Conservation (phyloP, 2,888 invertebrate species). For the Tetropium fuscum region DNA sequence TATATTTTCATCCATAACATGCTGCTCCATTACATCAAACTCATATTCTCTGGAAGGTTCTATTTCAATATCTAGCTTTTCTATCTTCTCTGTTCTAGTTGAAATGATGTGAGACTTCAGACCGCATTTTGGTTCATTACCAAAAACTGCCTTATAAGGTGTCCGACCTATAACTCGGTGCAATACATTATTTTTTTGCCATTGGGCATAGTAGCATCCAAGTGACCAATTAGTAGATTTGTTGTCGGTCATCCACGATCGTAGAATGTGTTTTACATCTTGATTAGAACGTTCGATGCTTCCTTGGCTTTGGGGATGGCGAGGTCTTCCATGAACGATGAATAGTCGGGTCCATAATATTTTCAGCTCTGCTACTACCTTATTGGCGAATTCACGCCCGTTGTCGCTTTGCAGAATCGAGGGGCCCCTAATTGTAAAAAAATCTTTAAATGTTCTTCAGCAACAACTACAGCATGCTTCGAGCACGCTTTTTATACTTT, state of each 20-base stretch:
- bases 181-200: neutral
- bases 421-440: slow-evolving; percentile 40
- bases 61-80: too few relatives aligned
- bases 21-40: too few relatives aligned
- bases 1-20: too few relatives aligned
- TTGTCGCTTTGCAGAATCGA: slow-evolving; percentile 38
- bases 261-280: slow-evolving; percentile 6
- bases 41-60: too few relatives aligned
- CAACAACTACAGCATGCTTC: too few relatives aligned
- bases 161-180: slow-evolving; percentile 1
- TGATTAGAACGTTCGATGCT: slow-evolving; percentile 2
- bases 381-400: slow-evolving; percentile 47
- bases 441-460: slow-evolving; percentile 32
- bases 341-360: neutral
- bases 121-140: neutral
- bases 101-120: too few relatives aligned
- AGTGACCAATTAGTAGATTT: slow-evolving; percentile 9
- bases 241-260: slow-evolving; percentile 20
- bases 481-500: too few relatives aligned
- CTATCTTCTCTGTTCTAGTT: too few relatives aligned
- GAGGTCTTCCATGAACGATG: slow-evolving; percentile 3
- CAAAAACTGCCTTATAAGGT: neutral
- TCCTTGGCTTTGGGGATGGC: slow-evolving; percentile 17
- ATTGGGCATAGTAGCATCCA: slow-evolving; percentile 22
- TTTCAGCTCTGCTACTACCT: neutral